Percentiles rank a stretch among this genome's conserved stretches.
These are phyloP conservation scores for Micrasema minimum DNA, from an alignment of 1,140 invertebrate species.

Conservation along the genomic window DNA sequence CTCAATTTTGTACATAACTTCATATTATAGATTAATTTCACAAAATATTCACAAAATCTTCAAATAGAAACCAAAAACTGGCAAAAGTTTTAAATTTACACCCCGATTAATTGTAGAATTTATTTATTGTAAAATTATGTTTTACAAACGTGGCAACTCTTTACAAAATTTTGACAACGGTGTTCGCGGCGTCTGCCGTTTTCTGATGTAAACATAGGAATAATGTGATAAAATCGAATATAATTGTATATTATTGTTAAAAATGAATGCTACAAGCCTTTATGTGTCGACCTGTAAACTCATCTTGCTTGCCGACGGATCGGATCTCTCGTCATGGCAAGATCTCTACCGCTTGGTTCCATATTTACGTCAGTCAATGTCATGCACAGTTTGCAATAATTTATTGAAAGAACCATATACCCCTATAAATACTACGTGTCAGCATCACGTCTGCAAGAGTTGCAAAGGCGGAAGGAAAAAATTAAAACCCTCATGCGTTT, in stretches of 20 bases:
- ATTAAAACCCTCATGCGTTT: slow-evolving; percentile 83
- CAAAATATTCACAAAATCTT: too few species aligned
- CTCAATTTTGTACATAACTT: too few species aligned
- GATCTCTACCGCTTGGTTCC: slow-evolving; percentile 86
- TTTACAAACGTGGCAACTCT: slow-evolving; percentile 12
- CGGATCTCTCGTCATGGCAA: slow-evolving; percentile 78
- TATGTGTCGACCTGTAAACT: slow-evolving; percentile 86
- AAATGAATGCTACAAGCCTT: slow-evolving; percentile 86
- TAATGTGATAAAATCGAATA: slow-evolving; percentile 14
- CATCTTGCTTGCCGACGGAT: slow-evolving; percentile 72
- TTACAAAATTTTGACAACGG: slow-evolving; percentile 23
- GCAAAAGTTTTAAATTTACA: too few species aligned
- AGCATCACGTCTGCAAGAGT: slow-evolving; percentile 85
- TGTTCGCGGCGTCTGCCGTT: slow-evolving; percentile 42
- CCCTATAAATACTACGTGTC: slow-evolving; percentile 83
- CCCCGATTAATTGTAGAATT: too few species aligned
- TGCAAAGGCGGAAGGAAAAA: slow-evolving; percentile 88
- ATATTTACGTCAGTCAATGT: slow-evolving; percentile 85
- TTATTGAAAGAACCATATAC: slow-evolving; percentile 84
- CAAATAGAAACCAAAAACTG: too few species aligned
- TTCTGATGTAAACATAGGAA: slow-evolving; percentile 44
- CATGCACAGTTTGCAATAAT: slow-evolving; percentile 88
- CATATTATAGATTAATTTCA: too few species aligned
- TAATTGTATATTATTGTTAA: slow-evolving; percentile 40
- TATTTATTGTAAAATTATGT: background rate